A percentile compares a stretch with the other conserved stretches of the same genome.
Conservation (phyloP, 30 jellyfish, hydroid and myxozoan species). For the Chironex yamaguchii region DNA sequence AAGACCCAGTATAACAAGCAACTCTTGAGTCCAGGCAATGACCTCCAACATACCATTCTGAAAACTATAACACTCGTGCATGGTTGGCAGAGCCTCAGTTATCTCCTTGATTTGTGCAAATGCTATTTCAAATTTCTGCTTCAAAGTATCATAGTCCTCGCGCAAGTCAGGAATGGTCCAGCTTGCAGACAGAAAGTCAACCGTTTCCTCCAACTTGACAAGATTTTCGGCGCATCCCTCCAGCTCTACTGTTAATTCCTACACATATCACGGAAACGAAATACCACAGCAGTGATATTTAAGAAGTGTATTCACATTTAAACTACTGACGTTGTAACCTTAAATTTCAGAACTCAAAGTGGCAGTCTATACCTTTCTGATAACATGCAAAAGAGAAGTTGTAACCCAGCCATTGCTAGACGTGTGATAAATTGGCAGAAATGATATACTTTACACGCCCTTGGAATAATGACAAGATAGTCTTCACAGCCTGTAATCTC, state of each 20-base stretch:
- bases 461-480: no score
- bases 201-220: slow-evolving; percentile 49
- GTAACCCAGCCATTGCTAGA: no score
- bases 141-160: slow-evolving; percentile 67
- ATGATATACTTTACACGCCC: no score
- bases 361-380: no score
- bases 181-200: slow-evolving; percentile 54
- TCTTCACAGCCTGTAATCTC: no score
- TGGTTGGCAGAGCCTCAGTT: slow-evolving; percentile 41
- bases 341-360: neutral
- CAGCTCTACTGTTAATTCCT: slow-evolving; percentile 81
- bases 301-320: neutral
- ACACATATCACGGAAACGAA: neutral
- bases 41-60: slow-evolving; percentile 71
- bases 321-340: neutral
- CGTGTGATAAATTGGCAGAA: no score
- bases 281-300: neutral
- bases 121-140: slow-evolving; percentile 48
- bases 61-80: slow-evolving; percentile 55
- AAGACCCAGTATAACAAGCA: slow-evolving; percentile 48
- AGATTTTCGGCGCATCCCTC: slow-evolving; percentile 54
- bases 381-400: no score
- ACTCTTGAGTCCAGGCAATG: slow-evolving; percentile 84
- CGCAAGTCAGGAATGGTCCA: slow-evolving; percentile 86
- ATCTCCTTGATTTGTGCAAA: slow-evolving; percentile 43